Conservation (phyloP, 1,140 invertebrate genomes). For the Panagrolaimus sp. region DNA sequence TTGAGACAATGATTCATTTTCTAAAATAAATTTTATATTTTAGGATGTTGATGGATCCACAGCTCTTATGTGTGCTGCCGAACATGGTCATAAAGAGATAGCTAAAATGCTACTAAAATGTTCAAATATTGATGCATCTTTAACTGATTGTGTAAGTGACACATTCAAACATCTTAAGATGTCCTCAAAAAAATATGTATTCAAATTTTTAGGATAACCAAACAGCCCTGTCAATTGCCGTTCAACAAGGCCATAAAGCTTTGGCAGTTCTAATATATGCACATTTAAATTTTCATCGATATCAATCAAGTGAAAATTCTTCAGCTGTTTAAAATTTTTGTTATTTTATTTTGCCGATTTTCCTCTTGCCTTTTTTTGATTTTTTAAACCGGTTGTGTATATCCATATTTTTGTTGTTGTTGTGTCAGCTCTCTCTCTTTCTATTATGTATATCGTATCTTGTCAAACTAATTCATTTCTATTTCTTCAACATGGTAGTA, state of each 20-base stretch:
- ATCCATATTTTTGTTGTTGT: no score
- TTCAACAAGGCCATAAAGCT: conserved; percentile 81
- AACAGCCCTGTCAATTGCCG: conserved; percentile 82
- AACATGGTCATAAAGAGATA: conserved; percentile 81
- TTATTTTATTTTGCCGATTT: no score
- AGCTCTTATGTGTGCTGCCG: conserved; percentile 86
- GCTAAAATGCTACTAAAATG: conserved; percentile 75
- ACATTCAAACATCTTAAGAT: no score
- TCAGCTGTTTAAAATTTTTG: no score
- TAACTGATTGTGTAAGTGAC: conserved; percentile 74
- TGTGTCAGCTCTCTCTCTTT: no score
- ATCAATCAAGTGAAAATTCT: no score
- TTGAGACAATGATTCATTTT: neutral
- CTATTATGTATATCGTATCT: no score
- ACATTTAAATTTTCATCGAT: conserved; percentile 41
- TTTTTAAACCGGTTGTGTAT: no score
- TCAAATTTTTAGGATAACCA: conserved; percentile 70
- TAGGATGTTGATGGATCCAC: conserved; percentile 84
- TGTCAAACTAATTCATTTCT: no score
- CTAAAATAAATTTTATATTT: no score
- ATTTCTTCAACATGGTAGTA: no score
- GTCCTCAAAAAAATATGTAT: neutral
- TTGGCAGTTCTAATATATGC: conserved; percentile 83
- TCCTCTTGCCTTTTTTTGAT: no score
- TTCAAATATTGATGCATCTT: conserved; percentile 74